Conservation (phyloP, 2,888 invertebrate genomes). For the Coleophora deauratella region DNA sequence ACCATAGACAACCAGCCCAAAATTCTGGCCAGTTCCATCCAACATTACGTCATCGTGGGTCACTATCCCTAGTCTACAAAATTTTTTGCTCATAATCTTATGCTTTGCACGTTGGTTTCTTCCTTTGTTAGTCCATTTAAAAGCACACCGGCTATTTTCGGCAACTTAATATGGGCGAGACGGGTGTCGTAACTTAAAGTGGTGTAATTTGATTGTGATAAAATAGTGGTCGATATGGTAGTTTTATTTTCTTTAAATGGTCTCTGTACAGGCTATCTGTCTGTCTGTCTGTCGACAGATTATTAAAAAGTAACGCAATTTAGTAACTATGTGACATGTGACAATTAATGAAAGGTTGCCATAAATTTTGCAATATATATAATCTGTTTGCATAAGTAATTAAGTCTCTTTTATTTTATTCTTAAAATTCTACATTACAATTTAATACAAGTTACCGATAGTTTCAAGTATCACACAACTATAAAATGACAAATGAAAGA, state of each 20-base stretch:
- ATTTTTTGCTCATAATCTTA: constrained; percentile 64
- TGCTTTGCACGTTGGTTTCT: constrained; percentile 61
- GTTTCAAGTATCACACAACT: no score
- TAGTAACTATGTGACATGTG: no score
- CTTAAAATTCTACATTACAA: no score
- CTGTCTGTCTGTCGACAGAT: no score
- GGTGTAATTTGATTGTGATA: constrained; percentile 53
- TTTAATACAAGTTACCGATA: no score
- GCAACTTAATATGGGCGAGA: constrained; percentile 49
- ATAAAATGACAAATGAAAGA: no score
- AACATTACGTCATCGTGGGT: constrained; percentile 71
- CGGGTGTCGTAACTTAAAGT: constrained; percentile 45
- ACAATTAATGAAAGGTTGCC: no score
- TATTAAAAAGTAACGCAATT: no score
- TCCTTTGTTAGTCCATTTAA: constrained; percentile 64
- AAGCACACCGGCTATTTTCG: constrained; percentile 49
- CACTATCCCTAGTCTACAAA: constrained; percentile 61
- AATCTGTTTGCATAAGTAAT: no score
- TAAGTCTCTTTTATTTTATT: no score
- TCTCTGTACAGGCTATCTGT: no score
- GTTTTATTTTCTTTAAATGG: neutral
- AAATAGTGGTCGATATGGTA: constrained; percentile 8
- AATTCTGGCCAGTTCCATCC: constrained; percentile 22
- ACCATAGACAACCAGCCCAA: neutral
- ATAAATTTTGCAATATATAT: no score